A percentile compares a stretch with the other conserved stretches of the same genome.
Conservation (phyloP, 2,888 invertebrate species). For the Orthosia incerta region DNA sequence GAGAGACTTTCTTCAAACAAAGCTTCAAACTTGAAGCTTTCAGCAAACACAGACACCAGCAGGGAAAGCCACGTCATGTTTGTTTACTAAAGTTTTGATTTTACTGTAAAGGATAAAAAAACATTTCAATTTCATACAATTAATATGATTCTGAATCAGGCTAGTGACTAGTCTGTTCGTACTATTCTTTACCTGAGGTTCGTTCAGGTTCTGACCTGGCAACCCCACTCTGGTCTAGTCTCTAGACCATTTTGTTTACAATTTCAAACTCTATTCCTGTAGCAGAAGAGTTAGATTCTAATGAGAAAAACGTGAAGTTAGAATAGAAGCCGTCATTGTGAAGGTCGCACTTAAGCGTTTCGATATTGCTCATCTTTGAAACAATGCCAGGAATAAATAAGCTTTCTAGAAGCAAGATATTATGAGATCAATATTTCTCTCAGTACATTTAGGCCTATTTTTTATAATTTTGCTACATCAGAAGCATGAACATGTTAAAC, state of each 20-base stretch:
- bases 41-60: no score
- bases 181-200: no score
- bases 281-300: accelerated
- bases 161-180: background rate
- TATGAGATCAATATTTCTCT: background rate
- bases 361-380: conserved; percentile 9
- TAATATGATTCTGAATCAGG: no score
- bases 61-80: no score
- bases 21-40: no score
- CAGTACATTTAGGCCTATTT: accelerated
- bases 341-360: conserved; percentile 42
- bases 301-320: background rate
- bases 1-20: no score
- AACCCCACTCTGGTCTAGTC: background rate
- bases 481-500: background rate
- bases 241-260: background rate
- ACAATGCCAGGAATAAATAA: background rate
- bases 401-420: no score
- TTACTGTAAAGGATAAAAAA: no score
- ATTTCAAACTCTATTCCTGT: accelerated
- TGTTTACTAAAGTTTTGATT: no score
- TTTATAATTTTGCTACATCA: background rate
- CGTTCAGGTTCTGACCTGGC: background rate
- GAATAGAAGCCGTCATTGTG: conserved; percentile 25
- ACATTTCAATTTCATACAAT: no score